Base-by-base conservation (phyloP, 2,888 invertebrate genomes). In the Agrotis puta region DNA sequence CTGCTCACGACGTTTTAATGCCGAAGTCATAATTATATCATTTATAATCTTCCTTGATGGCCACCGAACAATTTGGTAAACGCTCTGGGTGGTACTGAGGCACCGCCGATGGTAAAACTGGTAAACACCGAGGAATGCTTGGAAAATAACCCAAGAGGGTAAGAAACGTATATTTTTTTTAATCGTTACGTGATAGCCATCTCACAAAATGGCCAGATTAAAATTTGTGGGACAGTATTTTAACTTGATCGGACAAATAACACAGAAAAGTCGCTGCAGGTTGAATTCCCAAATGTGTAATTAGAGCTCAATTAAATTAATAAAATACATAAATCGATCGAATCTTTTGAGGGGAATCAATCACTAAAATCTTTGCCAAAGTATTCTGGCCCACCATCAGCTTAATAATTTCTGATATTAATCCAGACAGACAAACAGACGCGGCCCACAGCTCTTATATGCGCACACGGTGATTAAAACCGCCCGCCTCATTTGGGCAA, bases 31-130 rank as follows among this genome's bases (percentile, higher is more conserved):
- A 82, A 84, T 87, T 84, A 80, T 79, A 83, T 82, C 67, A 84
- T 83, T 82, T 82, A 81, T 68, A 74, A 79, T 79, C 59, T 69
- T 62, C 66, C 63, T 57, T 75, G 59, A 81, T 73, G 75, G 54
- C 67, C 64, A 64, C 57, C 65, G 57, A 75, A 77, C 76, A 83
- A 86, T 84, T 82, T 77, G 67, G 62, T 65, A 64, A 70, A 75
- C 84, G 64, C 57, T 75, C 56, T 85, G 88, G 88, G 88, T 88
- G 88, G 88, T 56, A 66, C 56, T 3, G 50, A 47, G 64, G 20
- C 20, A 16, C 33, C 27, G 48, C 39, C 20, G 20, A 1, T 45
- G 39, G 20, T 14, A 24, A 62, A 57, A 53, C 57, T 43, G 51
- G 50, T 20, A 48, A 58, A 58, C 47, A 66, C 7, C 7, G 11